Base-by-base conservation (phyloP, 2,888 invertebrate species). In the Sinodicranocentrus sp. region DNA sequence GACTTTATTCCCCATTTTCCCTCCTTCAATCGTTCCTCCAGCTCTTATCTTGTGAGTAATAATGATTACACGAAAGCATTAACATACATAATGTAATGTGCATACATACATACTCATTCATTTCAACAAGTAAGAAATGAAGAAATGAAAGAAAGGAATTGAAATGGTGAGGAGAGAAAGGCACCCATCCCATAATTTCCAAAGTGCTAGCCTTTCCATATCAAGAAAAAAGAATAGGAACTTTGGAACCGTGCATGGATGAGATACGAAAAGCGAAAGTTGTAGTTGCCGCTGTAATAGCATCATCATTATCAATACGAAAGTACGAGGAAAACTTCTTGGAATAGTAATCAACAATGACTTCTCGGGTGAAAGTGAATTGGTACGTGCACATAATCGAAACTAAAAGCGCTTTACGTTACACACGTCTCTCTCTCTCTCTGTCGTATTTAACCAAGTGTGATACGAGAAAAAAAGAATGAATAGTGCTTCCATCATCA, bases 21-120 rank as follows among this genome's bases (percentile, higher is more conserved):
- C 48, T 48, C 48, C n/a, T 15, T 48, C 48, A 48, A 10, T 33
- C 33, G 33, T 33, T 33, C 3, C n/a, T 48, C 48, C 48, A 10
- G 15, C 48, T 10, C 48, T 48, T 48, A 48, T 48, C n/a, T n/a
- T 48, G 25, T 8, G 25, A 23, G 23, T 57, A 48, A 48, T 33
- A 52, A 52, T 52, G 52, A 52, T 52, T 52, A 52, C 52, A 19
- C 5, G 57, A 57, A 57, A 25, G 25, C 57, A 57, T 57, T 57
- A 57, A 57, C 57, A 57, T 57, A 57, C 13, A 57, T 57, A 57
- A 57, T 57, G 57, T 57, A 57, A 57, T 57, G 57, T 52, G 57
- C 57, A 57, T 48, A 48, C 15, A 48, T n/a, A 6, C 48, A 48
- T n/a, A 10, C n/a, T n/a, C 48, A 48, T n/a, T 57, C 57, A 57